Conservation (phyloP, 2,113 vertebrate genomes). For the Chaetorhynchus papuensis region DNA sequence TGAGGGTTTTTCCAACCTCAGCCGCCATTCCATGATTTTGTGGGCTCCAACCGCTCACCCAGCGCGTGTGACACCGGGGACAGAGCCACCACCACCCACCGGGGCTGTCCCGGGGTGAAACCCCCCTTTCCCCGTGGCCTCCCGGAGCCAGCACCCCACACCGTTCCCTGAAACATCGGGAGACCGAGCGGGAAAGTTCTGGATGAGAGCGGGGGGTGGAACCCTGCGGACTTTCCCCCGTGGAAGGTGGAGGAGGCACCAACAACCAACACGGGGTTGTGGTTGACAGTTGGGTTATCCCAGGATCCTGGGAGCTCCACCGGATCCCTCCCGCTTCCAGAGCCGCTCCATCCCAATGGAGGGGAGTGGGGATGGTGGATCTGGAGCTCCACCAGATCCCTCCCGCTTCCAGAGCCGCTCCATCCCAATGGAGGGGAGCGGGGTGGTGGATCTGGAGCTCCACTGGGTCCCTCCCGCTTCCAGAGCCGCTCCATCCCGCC, state of each 20-base stretch:
- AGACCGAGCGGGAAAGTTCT: not conserved
- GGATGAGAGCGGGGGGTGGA: not conserved
- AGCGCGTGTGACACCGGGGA: not conserved
- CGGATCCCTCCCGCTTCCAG: not conserved
- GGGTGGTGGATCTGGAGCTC: not conserved
- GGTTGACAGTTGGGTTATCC: not conserved
- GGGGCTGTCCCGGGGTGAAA: fast-evolving
- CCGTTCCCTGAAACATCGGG: not conserved
- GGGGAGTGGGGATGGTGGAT: not conserved
- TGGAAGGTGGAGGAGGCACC: not conserved
- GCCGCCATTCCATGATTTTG: fast-evolving
- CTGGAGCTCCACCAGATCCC: not conserved
- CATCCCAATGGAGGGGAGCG: not conserved
- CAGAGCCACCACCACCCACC: not conserved
- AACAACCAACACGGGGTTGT: fast-evolving
- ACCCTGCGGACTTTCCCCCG: not conserved
- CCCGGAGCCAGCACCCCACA: not conserved
- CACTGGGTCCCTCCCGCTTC: not conserved
- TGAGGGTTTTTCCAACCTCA: not conserved
- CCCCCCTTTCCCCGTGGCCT: not conserved
- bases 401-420: not conserved
- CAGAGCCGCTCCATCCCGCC: not conserved
- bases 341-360: not conserved
- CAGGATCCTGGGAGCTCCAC: not conserved
- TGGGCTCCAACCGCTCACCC: fast-evolving